phyloP scores from a whole-genome alignment of 2,888 invertebrate genomes.

The Acrobasis consociella region DNA sequence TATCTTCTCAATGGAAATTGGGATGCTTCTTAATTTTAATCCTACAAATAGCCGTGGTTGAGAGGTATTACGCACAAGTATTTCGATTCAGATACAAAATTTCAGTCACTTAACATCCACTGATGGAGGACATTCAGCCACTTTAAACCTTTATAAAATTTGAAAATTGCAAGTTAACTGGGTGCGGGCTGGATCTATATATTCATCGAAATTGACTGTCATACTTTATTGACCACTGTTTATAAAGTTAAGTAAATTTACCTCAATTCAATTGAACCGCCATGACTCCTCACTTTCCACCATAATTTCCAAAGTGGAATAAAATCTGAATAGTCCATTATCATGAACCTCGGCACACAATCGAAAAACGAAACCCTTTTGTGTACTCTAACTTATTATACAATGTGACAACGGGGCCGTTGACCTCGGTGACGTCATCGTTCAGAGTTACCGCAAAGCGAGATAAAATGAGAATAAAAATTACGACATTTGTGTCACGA shows the following conservation, averaged over 20 bases:
- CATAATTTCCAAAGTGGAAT: constrained; percentile 10
- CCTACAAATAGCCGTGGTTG: too few relatives aligned
- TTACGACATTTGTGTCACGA: constrained; percentile 13
- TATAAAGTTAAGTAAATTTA: constrained; percentile 1
- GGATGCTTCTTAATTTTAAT: too few relatives aligned
- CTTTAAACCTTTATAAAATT: too few relatives aligned
- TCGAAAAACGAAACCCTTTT: constrained; percentile 7
- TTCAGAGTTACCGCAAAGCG: constrained; percentile 10
- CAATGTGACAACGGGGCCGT: constrained; percentile 13
- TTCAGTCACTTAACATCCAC: too few relatives aligned
- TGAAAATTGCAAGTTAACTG: too few relatives aligned
- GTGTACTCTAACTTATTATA: constrained; percentile 11
- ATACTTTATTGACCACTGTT: not conserved
- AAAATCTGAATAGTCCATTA: constrained; percentile 9
- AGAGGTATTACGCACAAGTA: too few relatives aligned
- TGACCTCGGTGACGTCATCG: constrained; percentile 15
- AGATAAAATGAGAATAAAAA: not conserved
- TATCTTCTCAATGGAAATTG: too few relatives aligned
- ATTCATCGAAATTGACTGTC: not conserved
- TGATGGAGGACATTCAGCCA: too few relatives aligned
- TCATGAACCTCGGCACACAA: constrained; percentile 8
- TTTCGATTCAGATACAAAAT: too few relatives aligned
- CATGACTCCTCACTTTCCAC: constrained; percentile 3
- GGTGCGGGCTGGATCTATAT: too few relatives aligned
- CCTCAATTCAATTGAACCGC: not conserved